Evolutionary conservation across 1,140 invertebrate genomes (phyloP), one percentile per base, ranked within the genome.

Genomic region (Chironomus tepperi): DNA sequence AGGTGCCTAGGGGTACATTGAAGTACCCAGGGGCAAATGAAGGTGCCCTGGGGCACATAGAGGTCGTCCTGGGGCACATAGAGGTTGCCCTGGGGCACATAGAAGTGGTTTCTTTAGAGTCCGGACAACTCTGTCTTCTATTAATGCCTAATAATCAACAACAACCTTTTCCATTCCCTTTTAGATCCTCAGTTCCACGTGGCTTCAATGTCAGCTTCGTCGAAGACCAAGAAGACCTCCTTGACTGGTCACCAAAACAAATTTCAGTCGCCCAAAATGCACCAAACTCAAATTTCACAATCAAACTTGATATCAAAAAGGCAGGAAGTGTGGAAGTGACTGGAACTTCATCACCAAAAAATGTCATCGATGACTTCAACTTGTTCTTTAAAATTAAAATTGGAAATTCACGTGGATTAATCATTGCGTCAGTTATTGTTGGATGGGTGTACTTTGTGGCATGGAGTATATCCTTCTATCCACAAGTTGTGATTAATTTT

Each of bases 381-480:
- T 85, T 93, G 43, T 94, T 89, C 82, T 83, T 94, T 1, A 85
- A 89, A 73, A 86, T 95, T 0, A 90, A 88, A 2, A 87, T 95
- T 3, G 89, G 89, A 80, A 89, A 89, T 80, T 89, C 89, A 0
- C 78, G 87, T 16, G 82, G 80, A 0, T 84, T 96, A 19, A 88
- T 88, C 74, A 86, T 91, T 10, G 84, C 95, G 16, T 96, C 93
- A 75, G 82, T 86, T 75, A 86, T 96, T 0, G 91, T 98, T 80
- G 98, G 98, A 18, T 99, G 98, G 98, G 85, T 97, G 12, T 99
- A 99, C 83, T 99, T 99, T 85, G 86, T 90, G 43, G 96, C 96
- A 12, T 99, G 98, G 98, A 98, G 96, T 2, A 84, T 99, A 8
- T 99, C 97, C 1, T 99, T 99, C 84, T 99, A 99, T 86, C 97